Conservation (phyloP, 2,113 vertebrate genomes). For the Percina caprodes region DNA sequence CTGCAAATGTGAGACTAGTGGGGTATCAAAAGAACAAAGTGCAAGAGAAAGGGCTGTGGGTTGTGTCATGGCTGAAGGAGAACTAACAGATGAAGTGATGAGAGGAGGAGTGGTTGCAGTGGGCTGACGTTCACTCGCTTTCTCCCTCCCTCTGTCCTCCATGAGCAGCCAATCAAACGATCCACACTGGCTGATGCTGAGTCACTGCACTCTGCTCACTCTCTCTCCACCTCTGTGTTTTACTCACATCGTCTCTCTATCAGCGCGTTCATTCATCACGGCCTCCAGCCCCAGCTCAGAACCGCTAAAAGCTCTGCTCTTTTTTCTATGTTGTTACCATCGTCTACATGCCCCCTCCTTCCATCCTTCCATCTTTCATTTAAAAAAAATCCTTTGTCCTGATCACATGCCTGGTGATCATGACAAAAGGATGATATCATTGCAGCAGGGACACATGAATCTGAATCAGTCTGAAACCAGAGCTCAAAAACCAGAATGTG, state of each 20-base stretch:
- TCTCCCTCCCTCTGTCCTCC: constrained; percentile 19
- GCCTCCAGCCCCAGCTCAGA: constrained; percentile 18
- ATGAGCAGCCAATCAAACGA: constrained; percentile 26
- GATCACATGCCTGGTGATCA: not conserved
- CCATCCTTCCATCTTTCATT: not conserved
- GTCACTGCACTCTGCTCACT: constrained; percentile 58
- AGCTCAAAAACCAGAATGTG: not conserved
- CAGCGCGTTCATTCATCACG: constrained; percentile 4
- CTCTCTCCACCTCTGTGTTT: not conserved
- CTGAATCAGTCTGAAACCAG: not conserved
- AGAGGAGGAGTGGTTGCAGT: not conserved
- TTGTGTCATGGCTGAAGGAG: constrained; percentile 3
- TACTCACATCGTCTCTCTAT: constrained; percentile 1
- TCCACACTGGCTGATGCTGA: constrained; percentile 60
- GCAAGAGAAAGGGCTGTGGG: not conserved
- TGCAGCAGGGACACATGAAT: not conserved
- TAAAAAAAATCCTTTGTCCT: no score
- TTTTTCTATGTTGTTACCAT: constrained; percentile 10
- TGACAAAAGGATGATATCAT: constrained; percentile 26
- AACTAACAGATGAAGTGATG: constrained; percentile 3
- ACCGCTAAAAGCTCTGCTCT: not conserved
- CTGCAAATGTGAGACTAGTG: no score
- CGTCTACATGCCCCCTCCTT: not conserved
- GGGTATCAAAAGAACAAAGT: not conserved
- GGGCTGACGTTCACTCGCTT: not conserved